Conservation (phyloP, 2,113 vertebrate genomes). For the Mungos mungo region DNA sequence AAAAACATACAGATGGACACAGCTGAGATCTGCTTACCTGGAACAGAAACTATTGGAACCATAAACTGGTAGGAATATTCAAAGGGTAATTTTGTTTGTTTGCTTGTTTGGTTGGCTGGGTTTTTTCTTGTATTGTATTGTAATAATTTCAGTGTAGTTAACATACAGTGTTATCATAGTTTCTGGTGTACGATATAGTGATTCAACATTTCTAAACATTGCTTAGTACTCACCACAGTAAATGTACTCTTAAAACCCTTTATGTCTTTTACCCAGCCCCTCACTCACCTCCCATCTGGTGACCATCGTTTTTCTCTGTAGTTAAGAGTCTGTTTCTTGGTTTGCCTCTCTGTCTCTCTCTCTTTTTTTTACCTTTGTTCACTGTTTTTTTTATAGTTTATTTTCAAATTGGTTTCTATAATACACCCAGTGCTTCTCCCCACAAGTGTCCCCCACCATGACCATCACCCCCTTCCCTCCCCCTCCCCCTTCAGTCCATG, state of each 20-base stretch:
- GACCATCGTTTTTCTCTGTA: neutral
- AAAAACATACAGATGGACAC: neutral
- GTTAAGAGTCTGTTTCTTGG: neutral
- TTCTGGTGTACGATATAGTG: neutral
- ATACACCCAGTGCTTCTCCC: too few species aligned
- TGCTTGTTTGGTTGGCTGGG: neutral
- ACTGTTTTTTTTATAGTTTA: neutral
- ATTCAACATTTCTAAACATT: neutral
- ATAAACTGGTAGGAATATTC: neutral
- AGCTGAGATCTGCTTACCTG: neutral
- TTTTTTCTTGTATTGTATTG: neutral
- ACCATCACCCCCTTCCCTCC: too few species aligned
- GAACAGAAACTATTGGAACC: neutral
- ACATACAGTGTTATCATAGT: neutral
- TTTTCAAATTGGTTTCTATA: too few species aligned
- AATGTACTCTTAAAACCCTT: neutral
- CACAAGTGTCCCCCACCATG: too few species aligned
- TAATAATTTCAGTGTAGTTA: neutral
- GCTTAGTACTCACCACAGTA: neutral
- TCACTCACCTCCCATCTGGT: neutral
- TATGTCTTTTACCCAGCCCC: neutral
- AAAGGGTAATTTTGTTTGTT: neutral
- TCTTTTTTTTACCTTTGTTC: neutral
- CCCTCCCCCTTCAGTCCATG: too few species aligned
- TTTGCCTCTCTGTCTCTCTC: too few species aligned